A percentile compares a stretch with the other conserved stretches of the same genome.
Evolutionary conservation across 2,888 invertebrate genomes (phyloP).

Genomic region (Eurytoma californica): DNA sequence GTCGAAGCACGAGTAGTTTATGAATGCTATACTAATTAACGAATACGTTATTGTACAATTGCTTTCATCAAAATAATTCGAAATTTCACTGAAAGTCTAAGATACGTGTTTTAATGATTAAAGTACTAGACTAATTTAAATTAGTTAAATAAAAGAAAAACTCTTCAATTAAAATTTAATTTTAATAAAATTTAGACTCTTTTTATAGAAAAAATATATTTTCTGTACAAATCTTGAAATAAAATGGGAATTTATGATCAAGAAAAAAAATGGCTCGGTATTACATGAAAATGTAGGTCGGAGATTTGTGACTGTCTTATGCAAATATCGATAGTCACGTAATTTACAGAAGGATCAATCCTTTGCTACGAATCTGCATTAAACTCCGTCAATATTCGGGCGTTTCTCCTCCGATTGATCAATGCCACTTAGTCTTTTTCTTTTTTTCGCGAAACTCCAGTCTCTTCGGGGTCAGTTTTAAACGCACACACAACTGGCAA

Average conservation of each 20-base stretch:
- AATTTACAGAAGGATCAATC: neutral
- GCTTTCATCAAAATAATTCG: no score
- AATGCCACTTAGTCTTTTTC: neutral
- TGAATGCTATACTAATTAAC: no score
- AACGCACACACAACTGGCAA: neutral
- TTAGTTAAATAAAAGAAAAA: no score
- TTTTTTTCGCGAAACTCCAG: neutral
- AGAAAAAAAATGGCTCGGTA: neutral
- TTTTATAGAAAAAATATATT: no score
- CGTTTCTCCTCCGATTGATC: neutral
- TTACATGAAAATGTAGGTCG: neutral
- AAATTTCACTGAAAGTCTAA: no score
- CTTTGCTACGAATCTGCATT: neutral
- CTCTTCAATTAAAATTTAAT: no score
- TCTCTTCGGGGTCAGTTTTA: constrained; percentile 13
- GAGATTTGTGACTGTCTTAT: neutral
- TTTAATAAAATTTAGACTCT: no score
- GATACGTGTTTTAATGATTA: no score
- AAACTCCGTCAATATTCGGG: constrained; percentile 2
- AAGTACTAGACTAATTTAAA: no score
- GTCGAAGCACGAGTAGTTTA: no score
- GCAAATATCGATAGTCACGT: neutral
- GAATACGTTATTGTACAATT: no score
- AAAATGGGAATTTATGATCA: neutral
- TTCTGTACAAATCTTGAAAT: no score